Percentiles rank a stretch among this genome's conserved stretches.
These are phyloP conservation scores for Sitophilus oryzae DNA, from an alignment of 1,140 invertebrate species.

Conservation along the genomic window DNA sequence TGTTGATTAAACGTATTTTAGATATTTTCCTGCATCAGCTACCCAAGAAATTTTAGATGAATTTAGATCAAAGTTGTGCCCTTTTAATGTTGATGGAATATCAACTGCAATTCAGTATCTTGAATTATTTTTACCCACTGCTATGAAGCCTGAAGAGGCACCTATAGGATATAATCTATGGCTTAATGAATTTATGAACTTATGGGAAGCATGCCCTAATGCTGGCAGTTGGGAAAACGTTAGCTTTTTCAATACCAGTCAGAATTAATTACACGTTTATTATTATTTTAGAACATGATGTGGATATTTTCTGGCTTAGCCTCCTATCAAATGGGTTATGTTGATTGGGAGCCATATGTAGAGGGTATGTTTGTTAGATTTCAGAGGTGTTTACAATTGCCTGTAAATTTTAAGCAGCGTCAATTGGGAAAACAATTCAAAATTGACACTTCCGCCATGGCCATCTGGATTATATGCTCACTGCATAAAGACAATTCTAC, in stretches of 20 bases:
- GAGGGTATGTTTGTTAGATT: conserved; percentile 78
- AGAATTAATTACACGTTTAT: background rate
- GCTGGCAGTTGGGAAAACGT: conserved; percentile 64
- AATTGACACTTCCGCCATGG: conserved; percentile 54
- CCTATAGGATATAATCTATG: conserved; percentile 67
- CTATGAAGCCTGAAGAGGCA: conserved; percentile 57
- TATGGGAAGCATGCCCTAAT: conserved; percentile 73
- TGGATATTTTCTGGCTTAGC: conserved; percentile 68
- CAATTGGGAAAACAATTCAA: conserved; percentile 42
- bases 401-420: conserved; percentile 66
- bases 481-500: conserved; percentile 53
- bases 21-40: conserved; percentile 68
- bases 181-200: conserved; percentile 76
- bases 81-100: conserved; percentile 57
- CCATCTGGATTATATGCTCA: conserved; percentile 65
- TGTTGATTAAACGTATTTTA: conserved; percentile 35
- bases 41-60: conserved; percentile 86
- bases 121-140: conserved; percentile 71
- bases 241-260: conserved; percentile 34
- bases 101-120: conserved; percentile 57
- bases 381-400: conserved; percentile 68
- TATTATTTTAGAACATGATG: conserved; percentile 57
- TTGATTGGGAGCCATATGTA: conserved; percentile 82
- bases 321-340: conserved; percentile 69
- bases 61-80: conserved; percentile 69